Base-by-base conservation (phyloP, 2,888 invertebrate genomes). In the Cephus pulcher region DNA sequence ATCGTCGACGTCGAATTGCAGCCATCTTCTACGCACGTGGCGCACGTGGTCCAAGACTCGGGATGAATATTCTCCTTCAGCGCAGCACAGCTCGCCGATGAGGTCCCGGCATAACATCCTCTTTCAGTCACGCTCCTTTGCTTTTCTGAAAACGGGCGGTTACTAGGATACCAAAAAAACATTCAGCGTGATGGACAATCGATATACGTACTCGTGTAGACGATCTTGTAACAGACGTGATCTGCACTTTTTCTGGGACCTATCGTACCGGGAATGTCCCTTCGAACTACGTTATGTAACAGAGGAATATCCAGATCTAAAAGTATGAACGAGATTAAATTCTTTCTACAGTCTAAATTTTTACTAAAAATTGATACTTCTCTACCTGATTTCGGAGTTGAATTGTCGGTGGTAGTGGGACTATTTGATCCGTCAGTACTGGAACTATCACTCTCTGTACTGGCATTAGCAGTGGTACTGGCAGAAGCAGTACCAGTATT, bases 1-100 rank as follows among this genome's bases (percentile, higher is more conserved):
- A 80, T 74, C 56, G 33, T 40, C 1, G 80, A 74, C 30, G 80
- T 78, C 33, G 76, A 71, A 78, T 83, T 83, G 77, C 82, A 83
- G 12, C 74, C 78, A 34, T 83, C 80, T 40, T 79, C 56, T 12
- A 73, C 32, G 71, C 82, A 82, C 34, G 70, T 1, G 34, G 12
- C 0, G 69, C 81, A 81, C 0, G 73, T 33, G 30, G 34, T 23
- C 56, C 23, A 56, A 23, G 56, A 0, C 1, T 56, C 9, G 3
- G 56, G 9, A 56, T 2, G 9, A 1, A 23, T 23, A 56, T 56
- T 2, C 56, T 23, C 56, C 0, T 56, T 56, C 56, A 56, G 56
- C 23, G 56, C 56, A 56, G 2, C 2, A 9, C 56, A 56, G 56
- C 1, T 56, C 23, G 23, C 23, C 23, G 23, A 56, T 56, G 56